These are phyloP conservation scores for Delia radicum DNA, from an alignment of 1,140 invertebrate genomes.

Conservation along the genomic window DNA sequence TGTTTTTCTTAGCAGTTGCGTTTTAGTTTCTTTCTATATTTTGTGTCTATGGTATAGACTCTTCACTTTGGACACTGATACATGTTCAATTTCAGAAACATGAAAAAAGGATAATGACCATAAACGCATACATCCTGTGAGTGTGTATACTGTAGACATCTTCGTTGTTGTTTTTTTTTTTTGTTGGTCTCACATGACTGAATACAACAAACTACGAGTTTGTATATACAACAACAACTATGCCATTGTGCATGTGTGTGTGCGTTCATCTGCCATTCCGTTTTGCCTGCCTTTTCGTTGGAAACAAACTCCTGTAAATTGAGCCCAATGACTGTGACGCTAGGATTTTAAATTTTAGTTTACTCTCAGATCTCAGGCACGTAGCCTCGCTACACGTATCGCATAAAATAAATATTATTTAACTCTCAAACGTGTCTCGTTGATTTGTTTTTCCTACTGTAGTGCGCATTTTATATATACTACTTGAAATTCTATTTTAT, in stretches of 20 bases:
- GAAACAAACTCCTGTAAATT: neutral
- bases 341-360: constrained; percentile 25
- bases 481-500: neutral
- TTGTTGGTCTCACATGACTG: no score
- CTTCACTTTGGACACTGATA: neutral
- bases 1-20: no score
- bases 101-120: constrained; percentile 5
- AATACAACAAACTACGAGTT: neutral
- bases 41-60: no score
- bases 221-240: neutral
- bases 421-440: neutral
- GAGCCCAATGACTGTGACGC: neutral
- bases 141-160: no score
- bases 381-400: constrained; percentile 18
- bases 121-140: neutral
- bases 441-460: constrained; percentile 10
- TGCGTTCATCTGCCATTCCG: neutral
- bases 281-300: neutral
- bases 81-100: neutral
- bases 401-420: neutral
- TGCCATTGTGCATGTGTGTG: neutral
- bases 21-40: no score
- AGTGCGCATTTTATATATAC: constrained; percentile 28
- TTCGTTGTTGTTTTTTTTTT: no score
- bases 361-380: constrained; percentile 28